These are phyloP conservation scores for Copsychus sechellarum DNA, from an alignment of 2,113 vertebrate genomes.

Conservation along the genomic window DNA sequence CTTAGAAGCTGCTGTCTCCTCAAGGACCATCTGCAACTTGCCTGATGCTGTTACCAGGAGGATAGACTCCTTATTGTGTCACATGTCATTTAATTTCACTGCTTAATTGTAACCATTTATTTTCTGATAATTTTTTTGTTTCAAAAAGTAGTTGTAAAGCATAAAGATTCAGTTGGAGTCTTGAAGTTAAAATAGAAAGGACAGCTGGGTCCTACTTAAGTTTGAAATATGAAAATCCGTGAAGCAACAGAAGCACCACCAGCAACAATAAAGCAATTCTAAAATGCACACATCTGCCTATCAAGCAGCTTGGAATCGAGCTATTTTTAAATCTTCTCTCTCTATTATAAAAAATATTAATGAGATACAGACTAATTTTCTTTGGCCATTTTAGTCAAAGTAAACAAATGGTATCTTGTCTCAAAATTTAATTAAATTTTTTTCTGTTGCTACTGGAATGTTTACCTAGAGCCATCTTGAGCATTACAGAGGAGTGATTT, in stretches of 20 bases:
- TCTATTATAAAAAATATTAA: neutral
- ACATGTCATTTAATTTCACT: neutral
- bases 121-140: neutral
- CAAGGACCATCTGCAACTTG: neutral
- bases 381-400: neutral
- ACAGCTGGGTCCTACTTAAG: constrained; percentile 6
- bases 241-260: neutral
- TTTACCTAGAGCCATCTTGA: neutral
- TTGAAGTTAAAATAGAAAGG: neutral
- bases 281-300: neutral
- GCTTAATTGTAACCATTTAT: neutral
- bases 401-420: neutral
- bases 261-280: neutral
- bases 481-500: neutral
- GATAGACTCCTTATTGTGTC: neutral
- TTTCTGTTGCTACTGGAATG: neutral
- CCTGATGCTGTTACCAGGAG: neutral
- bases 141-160: neutral
- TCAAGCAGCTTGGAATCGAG: neutral
- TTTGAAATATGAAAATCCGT: neutral
- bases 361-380: neutral
- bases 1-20: neutral
- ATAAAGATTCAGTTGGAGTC: neutral
- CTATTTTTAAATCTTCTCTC: neutral
- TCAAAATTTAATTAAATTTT: neutral